These are phyloP conservation scores for Mythimna ferrago DNA, from an alignment of 2,888 invertebrate species.

Conservation along the genomic window DNA sequence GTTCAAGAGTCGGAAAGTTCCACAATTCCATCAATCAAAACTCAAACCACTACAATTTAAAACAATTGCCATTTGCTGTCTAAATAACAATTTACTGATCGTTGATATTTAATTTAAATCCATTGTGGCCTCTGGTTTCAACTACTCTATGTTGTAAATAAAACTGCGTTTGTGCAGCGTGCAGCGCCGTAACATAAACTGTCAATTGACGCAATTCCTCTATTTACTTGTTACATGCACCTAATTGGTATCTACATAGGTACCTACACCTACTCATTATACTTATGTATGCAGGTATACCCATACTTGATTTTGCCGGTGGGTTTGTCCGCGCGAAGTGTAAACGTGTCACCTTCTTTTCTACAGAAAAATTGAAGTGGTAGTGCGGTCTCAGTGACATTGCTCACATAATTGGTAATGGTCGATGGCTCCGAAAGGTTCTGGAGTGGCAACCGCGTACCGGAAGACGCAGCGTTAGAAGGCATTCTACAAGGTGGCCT, in stretches of 20 bases:
- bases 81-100: background rate
- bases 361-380: too few relatives aligned
- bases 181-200: constrained; percentile 62
- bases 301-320: background rate
- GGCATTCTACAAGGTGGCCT: background rate
- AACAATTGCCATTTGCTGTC: constrained; percentile 1
- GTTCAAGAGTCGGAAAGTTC: background rate
- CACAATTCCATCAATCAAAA: background rate
- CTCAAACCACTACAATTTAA: background rate
- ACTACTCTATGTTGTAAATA: constrained; percentile 60
- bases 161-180: constrained; percentile 59
- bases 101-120: background rate
- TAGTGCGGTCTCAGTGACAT: too few relatives aligned
- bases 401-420: too few relatives aligned
- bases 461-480: background rate
- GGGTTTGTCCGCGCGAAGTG: background rate
- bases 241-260: too few relatives aligned
- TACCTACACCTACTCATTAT: constrained; percentile 5
- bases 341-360: background rate
- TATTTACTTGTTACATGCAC: constrained; percentile 51
- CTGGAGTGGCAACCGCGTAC: too few relatives aligned
- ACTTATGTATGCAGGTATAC: background rate
- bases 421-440: too few relatives aligned
- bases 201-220: constrained; percentile 71
- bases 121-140: background rate